Evolutionary conservation across 2,888 invertebrate genomes (phyloP).

Genomic region (Apomyelois bistriatella): DNA sequence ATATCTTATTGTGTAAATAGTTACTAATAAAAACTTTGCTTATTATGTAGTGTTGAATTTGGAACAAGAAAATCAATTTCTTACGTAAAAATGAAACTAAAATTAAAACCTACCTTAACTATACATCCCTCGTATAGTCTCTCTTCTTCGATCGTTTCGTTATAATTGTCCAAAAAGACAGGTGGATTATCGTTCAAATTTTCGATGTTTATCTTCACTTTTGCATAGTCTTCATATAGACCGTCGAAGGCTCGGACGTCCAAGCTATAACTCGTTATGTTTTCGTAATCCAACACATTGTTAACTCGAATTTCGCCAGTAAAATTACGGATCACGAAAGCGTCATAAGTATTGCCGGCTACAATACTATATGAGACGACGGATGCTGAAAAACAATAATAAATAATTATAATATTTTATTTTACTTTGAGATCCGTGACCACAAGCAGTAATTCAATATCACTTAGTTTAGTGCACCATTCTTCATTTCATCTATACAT

Average conservation of each 20-base stretch:
- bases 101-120: slow-evolving; percentile 74
- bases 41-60: no score
- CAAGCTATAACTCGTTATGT: slow-evolving; percentile 90
- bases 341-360: slow-evolving; percentile 91
- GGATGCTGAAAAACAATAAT: slow-evolving; percentile 78
- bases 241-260: slow-evolving; percentile 92
- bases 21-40: no score
- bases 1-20: no score
- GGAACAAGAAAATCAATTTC: neutral
- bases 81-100: neutral
- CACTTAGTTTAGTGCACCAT: no score
- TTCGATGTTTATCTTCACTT: slow-evolving; percentile 90
- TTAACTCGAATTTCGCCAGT: slow-evolving; percentile 93
- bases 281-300: slow-evolving; percentile 89
- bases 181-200: slow-evolving; percentile 97
- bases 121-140: slow-evolving; percentile 84
- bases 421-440: no score
- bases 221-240: slow-evolving; percentile 88
- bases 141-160: slow-evolving; percentile 88
- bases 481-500: no score
- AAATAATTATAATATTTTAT: no score
- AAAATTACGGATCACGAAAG: slow-evolving; percentile 90
- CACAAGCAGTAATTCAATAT: no score
- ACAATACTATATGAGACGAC: slow-evolving; percentile 92
- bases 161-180: slow-evolving; percentile 86